These are phyloP conservation scores for Gastrophysa polygoni DNA, from an alignment of 2,888 invertebrate species.

Conservation along the genomic window DNA sequence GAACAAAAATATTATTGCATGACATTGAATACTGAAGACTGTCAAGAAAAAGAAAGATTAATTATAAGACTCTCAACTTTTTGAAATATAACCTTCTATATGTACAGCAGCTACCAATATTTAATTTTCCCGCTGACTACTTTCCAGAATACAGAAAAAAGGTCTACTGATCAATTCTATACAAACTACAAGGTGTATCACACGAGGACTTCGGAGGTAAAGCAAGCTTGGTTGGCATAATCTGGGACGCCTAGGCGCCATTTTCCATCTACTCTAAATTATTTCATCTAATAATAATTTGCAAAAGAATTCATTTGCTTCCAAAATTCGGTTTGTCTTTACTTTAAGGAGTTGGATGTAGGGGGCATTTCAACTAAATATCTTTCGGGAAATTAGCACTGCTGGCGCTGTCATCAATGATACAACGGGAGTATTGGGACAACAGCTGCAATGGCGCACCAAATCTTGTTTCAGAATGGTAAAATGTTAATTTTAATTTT, in stretches of 20 bases:
- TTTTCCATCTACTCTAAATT: not conserved
- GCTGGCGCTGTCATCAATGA: slow-evolving; percentile 73
- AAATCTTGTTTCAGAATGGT: slow-evolving; percentile 31
- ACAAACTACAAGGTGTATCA: too few relatives aligned
- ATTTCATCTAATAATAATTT: too few relatives aligned
- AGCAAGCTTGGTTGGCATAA: not conserved
- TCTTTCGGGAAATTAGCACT: slow-evolving; percentile 69
- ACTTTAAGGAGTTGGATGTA: slow-evolving; percentile 57
- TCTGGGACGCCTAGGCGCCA: not conserved
- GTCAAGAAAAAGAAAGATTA: too few relatives aligned
- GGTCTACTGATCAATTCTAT: too few relatives aligned
- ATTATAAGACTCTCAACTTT: too few relatives aligned
- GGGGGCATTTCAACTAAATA: slow-evolving; percentile 71
- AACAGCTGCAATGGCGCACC: slow-evolving; percentile 47
- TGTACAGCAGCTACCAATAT: not conserved
- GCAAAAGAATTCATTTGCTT: too few relatives aligned
- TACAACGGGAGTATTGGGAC: slow-evolving; percentile 44
- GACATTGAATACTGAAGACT: too few relatives aligned
- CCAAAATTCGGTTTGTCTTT: slow-evolving; percentile 31
- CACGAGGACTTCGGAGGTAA: too few relatives aligned
- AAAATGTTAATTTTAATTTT: too few relatives aligned
- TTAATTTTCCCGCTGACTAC: not conserved
- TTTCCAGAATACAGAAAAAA: not conserved
- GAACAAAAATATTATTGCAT: too few relatives aligned
- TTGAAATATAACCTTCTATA: too few relatives aligned